These are phyloP conservation scores for Luperina testacea DNA, from an alignment of 2,888 invertebrate species.

Conservation along the genomic window DNA sequence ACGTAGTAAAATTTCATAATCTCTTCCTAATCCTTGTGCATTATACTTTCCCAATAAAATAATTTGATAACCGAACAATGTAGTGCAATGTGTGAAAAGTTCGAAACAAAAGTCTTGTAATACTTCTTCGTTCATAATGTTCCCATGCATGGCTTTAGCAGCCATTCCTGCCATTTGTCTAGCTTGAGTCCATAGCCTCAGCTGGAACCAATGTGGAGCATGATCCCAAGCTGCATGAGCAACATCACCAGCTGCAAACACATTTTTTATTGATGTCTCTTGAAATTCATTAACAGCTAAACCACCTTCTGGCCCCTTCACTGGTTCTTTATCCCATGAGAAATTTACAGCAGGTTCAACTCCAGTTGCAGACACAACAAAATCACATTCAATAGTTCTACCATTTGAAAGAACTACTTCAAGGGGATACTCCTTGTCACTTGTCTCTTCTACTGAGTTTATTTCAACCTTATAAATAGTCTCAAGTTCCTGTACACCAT, in stretches of 20 bases:
- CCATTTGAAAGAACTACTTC: constrained; percentile 94
- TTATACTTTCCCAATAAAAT: constrained; percentile 97
- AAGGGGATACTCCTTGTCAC: constrained; percentile 91
- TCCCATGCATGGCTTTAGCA: constrained; percentile 95
- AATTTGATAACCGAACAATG: constrained; percentile 98
- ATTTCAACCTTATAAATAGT: constrained; percentile 92
- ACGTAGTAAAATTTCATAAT: constrained; percentile 96
- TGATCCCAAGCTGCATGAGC: constrained; percentile 95
- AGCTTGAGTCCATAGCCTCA: constrained; percentile 99
- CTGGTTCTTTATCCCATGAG: constrained; percentile 87
- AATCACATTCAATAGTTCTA: constrained; percentile 94
- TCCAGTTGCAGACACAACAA: constrained; percentile 98
- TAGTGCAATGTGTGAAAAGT: constrained; percentile 98
- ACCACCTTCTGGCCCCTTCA: constrained; percentile 93
- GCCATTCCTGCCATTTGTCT: constrained; percentile 99
- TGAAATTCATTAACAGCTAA: constrained; percentile 96
- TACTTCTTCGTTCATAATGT: constrained; percentile 90
- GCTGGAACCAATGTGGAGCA: constrained; percentile 97
- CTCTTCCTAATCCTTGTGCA: constrained; percentile 95
- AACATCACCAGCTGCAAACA: constrained; percentile 99
- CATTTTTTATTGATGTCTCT: constrained; percentile 93
- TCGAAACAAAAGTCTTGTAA: constrained; percentile 99
- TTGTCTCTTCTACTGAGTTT: constrained; percentile 79
- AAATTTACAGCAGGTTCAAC: constrained; percentile 93
- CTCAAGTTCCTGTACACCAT: constrained; percentile 86